phyloP scores from a whole-genome alignment of 1,140 invertebrate species.

The Drosophila pruinosa region DNA sequence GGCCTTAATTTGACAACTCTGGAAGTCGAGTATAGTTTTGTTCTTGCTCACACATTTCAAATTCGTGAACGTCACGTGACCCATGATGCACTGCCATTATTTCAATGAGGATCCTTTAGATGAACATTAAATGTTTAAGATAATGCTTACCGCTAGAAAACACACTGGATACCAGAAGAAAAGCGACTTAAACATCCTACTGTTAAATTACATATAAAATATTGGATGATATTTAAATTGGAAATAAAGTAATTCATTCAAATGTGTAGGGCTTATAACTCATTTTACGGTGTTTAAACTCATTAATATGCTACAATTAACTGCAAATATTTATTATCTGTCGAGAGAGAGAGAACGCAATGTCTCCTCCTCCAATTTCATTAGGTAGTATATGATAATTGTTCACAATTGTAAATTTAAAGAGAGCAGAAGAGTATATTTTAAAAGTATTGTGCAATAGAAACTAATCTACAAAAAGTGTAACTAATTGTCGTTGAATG shows the following conservation, averaged over 20 bases:
- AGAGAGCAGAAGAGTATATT: no score
- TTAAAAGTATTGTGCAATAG: no score
- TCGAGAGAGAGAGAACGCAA: no score
- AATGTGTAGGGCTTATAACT: neutral
- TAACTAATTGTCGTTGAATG: no score
- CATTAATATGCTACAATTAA: neutral
- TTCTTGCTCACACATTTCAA: slow-evolving; percentile 31
- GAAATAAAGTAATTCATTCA: neutral
- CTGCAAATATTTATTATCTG: no score
- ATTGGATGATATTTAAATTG: neutral
- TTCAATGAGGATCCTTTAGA: no score
- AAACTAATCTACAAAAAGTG: no score
- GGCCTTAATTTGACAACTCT: slow-evolving; percentile 36
- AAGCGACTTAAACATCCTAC: neutral
- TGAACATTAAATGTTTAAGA: neutral
- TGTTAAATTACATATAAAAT: neutral
- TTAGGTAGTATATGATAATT: no score
- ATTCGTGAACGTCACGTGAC: slow-evolving; percentile 9
- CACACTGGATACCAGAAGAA: neutral
- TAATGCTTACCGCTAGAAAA: neutral
- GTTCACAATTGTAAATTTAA: no score
- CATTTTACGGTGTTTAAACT: neutral
- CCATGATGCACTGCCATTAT: neutral
- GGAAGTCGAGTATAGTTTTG: neutral
- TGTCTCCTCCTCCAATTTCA: no score